Conservation (phyloP, 2,888 invertebrate genomes). For the Elysia crispata region DNA sequence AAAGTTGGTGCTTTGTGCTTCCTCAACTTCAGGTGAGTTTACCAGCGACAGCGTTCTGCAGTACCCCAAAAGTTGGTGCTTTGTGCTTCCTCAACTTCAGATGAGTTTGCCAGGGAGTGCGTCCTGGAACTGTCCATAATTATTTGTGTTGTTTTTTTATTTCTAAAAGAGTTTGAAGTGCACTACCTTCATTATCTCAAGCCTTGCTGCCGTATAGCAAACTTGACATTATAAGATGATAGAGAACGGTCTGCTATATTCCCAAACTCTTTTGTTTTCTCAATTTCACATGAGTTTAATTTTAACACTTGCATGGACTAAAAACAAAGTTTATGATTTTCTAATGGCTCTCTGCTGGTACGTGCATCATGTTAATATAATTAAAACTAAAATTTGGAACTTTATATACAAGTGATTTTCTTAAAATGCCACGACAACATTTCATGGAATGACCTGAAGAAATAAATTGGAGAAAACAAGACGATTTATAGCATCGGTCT, state of each 20-base stretch:
- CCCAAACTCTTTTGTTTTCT: constrained; percentile 76
- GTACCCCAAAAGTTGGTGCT: constrained; percentile 75
- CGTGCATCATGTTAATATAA: no score
- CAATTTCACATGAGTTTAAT: constrained; percentile 68
- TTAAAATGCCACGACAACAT: no score
- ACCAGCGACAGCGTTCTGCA: constrained; percentile 59
- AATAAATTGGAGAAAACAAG: no score
- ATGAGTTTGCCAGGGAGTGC: constrained; percentile 69
- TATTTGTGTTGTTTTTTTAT: no score
- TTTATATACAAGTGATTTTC: no score
- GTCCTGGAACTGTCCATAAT: constrained; percentile 73
- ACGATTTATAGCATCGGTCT: no score
- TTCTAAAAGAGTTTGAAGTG: constrained; percentile 75
- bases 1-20: constrained; percentile 71
- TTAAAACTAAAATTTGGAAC: no score
- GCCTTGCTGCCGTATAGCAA: constrained; percentile 77
- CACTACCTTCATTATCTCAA: constrained; percentile 64
- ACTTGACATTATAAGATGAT: constrained; percentile 58
- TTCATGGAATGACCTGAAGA: no score
- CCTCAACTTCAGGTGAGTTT: constrained; percentile 69
- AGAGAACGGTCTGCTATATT: constrained; percentile 74
- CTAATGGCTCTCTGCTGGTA: no score
- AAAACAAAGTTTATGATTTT: no score
- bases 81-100: constrained; percentile 77
- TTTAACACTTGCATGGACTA: no score